Base-by-base conservation (phyloP, 2,797 vertebrate species). In the Eutrigla gurnardus region DNA sequence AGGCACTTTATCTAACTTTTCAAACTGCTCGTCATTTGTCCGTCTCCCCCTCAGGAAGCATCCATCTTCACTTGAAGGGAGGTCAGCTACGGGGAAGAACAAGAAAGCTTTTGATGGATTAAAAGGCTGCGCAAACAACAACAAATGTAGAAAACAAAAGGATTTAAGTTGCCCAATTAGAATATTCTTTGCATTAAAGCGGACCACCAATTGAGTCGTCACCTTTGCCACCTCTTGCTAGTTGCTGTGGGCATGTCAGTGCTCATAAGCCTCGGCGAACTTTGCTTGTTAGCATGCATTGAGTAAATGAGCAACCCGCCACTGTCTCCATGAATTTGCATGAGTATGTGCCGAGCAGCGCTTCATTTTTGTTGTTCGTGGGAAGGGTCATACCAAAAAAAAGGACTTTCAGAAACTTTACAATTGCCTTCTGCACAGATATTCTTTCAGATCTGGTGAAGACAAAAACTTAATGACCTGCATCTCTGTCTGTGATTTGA, bases 1-100 rank as follows among this genome's bases (percentile, higher is more conserved):
- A 86, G 77, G 81, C 75, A 84, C 81, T 91, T 89, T 80, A 72
- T 79, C 76, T 43, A 84, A 88, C 84, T 87, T 93, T 86, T 81
- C 10, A 87, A 91, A 90, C 47, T 76, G 36, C 65, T 50, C 39
- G 14, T 60, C 32, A 58, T 57, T 77, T 81, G 74, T 73, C 58
- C 67, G 17, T 83, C 53, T 32, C 18, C 53, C 78, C 70, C 57
- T 71, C 55, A 18, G 52, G 75, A 52, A 52, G 53, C 10, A 7
- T 54, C 60, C 67, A 45, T 83, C 59, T 45, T 73, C 37, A 68
- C 65, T 40, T 53, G 40, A 67, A 75, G 54, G 39, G 13, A 65
- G 43, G 54, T 69, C 62, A 73, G 63, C 5, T 40, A 47, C 53
- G 52, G 15, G 12, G 8, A 17, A 54, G 15, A 63, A 65, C 35